Evolutionary conservation across 2,113 vertebrate species (phyloP).

Genomic region (Leuciscus idus): DNA sequence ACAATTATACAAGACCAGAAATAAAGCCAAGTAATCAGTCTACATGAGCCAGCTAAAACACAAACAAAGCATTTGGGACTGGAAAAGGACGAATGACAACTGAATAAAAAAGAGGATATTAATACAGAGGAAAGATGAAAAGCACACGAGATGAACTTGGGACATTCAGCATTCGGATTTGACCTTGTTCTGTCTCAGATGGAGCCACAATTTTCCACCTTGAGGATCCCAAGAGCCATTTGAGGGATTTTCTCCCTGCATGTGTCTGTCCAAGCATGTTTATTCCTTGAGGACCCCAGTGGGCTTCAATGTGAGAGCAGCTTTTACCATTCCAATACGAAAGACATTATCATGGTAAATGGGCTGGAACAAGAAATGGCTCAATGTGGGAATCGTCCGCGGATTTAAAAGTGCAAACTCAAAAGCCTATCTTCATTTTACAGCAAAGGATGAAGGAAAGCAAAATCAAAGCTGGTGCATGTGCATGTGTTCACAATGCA

Average conservation of each 20-base stretch:
- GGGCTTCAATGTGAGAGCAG: conserved; percentile 31
- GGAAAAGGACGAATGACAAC: not conserved
- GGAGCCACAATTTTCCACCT: conserved; percentile 28
- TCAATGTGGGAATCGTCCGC: conserved; percentile 32
- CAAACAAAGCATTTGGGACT: not conserved
- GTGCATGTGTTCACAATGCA: not conserved
- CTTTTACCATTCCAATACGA: conserved; percentile 40
- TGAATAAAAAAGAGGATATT: not conserved
- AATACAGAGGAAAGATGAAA: not conserved
- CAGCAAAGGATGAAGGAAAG: not conserved
- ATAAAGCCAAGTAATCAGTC: not conserved
- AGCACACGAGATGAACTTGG: not conserved
- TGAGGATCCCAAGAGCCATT: conserved; percentile 16
- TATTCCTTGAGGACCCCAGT: conserved; percentile 33
- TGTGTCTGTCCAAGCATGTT: conserved; percentile 46
- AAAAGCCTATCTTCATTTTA: not conserved
- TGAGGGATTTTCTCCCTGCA: conserved; percentile 27
- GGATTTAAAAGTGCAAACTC: conserved; percentile 38
- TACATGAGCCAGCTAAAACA: not conserved
- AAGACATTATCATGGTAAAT: conserved; percentile 53
- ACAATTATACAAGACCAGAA: too few relatives aligned
- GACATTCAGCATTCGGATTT: conserved; percentile 8
- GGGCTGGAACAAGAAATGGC: conserved; percentile 49
- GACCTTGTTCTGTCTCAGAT: conserved; percentile 32
- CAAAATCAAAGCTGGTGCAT: not conserved